These are phyloP conservation scores for Nettapus auritus DNA, from an alignment of 2,113 vertebrate genomes.

Conservation along the genomic window DNA sequence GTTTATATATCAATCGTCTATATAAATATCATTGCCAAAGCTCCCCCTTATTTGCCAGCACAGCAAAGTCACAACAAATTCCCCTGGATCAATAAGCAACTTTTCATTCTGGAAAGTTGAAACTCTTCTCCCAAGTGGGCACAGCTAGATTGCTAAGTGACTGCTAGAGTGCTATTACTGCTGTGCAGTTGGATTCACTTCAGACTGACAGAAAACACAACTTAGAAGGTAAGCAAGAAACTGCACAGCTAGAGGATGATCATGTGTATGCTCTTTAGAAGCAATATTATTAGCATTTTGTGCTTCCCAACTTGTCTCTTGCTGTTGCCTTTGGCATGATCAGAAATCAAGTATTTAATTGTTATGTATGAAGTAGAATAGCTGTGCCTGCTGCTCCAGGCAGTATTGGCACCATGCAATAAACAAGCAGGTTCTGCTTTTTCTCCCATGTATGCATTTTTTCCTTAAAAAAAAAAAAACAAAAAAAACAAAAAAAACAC, in stretches of 20 bases:
- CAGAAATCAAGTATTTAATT: not conserved
- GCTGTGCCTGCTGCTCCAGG: not conserved
- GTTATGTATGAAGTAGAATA: not conserved
- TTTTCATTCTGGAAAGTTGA: not conserved
- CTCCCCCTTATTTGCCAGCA: not conserved
- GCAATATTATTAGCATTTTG: not conserved
- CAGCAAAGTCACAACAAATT: not conserved
- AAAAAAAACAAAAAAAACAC: too few species aligned
- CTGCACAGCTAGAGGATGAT: not conserved
- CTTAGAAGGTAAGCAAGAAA: not conserved
- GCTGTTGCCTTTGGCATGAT: not conserved
- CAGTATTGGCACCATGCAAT: fast-evolving
- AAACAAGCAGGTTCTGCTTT: not conserved
- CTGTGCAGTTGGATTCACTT: not conserved
- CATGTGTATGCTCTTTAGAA: not conserved
- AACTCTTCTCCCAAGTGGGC: not conserved
- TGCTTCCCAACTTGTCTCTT: not conserved
- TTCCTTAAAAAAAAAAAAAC: too few species aligned
- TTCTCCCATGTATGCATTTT: not conserved
- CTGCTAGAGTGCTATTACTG: not conserved
- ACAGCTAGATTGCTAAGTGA: not conserved
- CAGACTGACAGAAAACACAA: not conserved
- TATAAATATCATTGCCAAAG: not conserved
- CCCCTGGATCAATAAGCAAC: slow-evolving; percentile 35
- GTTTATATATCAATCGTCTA: not conserved